These are phyloP conservation scores for Tenthredo amoena DNA, from an alignment of 2,888 invertebrate genomes.

Conservation along the genomic window DNA sequence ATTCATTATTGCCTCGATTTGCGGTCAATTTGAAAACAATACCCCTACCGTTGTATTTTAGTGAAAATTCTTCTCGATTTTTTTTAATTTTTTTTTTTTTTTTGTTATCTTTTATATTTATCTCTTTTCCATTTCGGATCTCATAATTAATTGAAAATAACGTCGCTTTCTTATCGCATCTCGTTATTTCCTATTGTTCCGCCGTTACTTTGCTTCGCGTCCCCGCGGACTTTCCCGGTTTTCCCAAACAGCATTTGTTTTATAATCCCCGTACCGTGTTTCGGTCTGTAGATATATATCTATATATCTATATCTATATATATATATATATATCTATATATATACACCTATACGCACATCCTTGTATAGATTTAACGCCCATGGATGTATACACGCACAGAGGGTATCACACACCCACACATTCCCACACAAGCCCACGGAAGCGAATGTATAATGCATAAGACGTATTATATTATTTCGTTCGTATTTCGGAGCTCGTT, in stretches of 20 bases:
- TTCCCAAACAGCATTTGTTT: conserved; percentile 28
- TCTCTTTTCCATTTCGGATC: not conserved
- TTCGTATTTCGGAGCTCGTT: conserved; percentile 44
- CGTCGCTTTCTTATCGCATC: conserved; percentile 36
- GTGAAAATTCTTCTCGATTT: not conserved
- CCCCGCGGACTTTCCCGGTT: conserved; percentile 42
- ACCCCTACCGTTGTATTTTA: not conserved
- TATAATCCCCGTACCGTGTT: conserved; percentile 28
- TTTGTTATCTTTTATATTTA: not conserved
- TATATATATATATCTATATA: not conserved
- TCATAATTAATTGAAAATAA: conserved; percentile 41
- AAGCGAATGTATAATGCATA: conserved; percentile 48
- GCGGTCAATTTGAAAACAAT: conserved; percentile 1
- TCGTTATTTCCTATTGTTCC: conserved; percentile 40
- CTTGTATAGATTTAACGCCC: conserved; percentile 32
- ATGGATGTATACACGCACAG: not conserved
- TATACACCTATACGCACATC: not conserved
- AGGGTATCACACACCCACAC: not conserved
- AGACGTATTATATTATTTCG: conserved; percentile 49
- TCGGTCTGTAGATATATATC: not conserved
- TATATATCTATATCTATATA: not conserved
- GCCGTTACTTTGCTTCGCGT: conserved; percentile 26
- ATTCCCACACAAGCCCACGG: not conserved
- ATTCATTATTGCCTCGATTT: conserved; percentile 33
- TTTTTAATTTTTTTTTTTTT: not conserved